Percentiles rank a stretch among this genome's conserved stretches.
These are phyloP conservation scores for Lemur catta DNA, from an alignment of 2,797 vertebrate species.

Conservation along the genomic window DNA sequence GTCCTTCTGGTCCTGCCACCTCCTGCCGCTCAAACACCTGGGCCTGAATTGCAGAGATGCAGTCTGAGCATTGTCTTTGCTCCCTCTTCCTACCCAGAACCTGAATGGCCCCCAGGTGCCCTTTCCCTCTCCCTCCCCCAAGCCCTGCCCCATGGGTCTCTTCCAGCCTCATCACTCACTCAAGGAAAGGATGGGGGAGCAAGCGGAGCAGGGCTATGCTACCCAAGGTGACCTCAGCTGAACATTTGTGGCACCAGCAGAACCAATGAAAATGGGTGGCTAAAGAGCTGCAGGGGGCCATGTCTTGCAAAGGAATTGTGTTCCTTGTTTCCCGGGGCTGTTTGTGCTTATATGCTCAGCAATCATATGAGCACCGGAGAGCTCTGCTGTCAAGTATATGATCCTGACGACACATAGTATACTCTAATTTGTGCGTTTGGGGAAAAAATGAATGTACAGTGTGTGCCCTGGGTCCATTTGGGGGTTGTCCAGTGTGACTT, in stretches of 20 bases:
- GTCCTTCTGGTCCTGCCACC: not conserved
- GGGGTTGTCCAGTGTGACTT: not conserved
- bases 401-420: not conserved
- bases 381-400: not conserved
- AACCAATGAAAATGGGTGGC: not conserved
- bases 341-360: not conserved
- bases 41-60: not conserved
- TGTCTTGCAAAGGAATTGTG: not conserved
- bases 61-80: not conserved
- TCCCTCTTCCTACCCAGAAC: not conserved
- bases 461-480: not conserved
- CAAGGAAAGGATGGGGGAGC: not conserved
- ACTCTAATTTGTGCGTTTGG: not conserved
- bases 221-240: not conserved
- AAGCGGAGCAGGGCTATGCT: not conserved
- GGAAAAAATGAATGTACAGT: not conserved
- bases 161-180: not conserved
- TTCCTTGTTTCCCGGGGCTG: not conserved
- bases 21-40: not conserved
- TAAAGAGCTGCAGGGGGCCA: not conserved
- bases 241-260: not conserved
- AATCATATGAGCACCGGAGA: not conserved
- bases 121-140: not conserved
- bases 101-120: not conserved
- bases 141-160: not conserved